Evolutionary conservation across 2,888 invertebrate species (phyloP), one percentile per base, ranked within the genome.

Genomic region (Asteroscopus sphinx): DNA sequence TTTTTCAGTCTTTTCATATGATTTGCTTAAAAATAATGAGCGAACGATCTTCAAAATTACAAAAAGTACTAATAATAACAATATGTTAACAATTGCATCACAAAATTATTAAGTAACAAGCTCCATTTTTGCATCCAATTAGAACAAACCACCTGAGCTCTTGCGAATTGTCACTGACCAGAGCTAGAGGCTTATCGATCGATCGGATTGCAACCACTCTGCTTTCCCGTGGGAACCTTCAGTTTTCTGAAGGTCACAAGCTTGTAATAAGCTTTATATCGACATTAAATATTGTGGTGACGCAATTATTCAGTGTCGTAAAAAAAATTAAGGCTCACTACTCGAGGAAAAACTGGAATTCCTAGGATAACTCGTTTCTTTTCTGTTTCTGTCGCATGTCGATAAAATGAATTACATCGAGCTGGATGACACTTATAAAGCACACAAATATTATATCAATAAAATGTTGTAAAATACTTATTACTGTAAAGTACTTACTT

Each of bases 141-240:
- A 58, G 52, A 48, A 41, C 54, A 51, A 61, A 62, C 51, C 44
- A 54, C 36, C 45, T 52, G 46, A 64, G 48, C 67, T 59, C 56
- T 57, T 11, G 56, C 6, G n/a, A 58, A 71, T 67, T 59, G 75
- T 64, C 67, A 61, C 59, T 59, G 55, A 63, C 51, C 42, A 46
- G 49, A n/a, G n/a, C n/a, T 17, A 58, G 47, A 58, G 47, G 42
- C 55, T 63, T 65, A 72, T 75, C 73, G 65, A 72, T 75, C 65
- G 55, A 68, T 56, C 36, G 57, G 54, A 57, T 39, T 62, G 65
- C 62, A 60, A 51, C 40, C 37, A 21, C 53, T 75, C 37, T 48
- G 52, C 41, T 63, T 75, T 59, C 68, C 73, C 72, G 68, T 75
- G 76, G 68, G 73, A 75, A 73, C 49, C 41, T 55, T 30, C 26